These are phyloP conservation scores for Psammodynastes pulverulentus DNA, from an alignment of 2,113 vertebrate genomes.

Conservation along the genomic window DNA sequence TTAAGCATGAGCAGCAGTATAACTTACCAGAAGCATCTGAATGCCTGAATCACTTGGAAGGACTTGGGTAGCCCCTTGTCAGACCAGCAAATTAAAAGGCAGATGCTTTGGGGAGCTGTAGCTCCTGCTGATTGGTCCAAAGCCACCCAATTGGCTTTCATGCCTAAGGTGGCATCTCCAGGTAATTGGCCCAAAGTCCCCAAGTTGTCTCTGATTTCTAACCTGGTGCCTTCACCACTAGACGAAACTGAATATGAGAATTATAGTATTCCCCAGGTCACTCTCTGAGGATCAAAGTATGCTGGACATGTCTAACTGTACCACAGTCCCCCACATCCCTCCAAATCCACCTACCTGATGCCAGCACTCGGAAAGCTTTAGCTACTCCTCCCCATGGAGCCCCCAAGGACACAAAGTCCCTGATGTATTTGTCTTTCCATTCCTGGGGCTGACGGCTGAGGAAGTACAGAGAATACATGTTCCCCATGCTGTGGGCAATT, in stretches of 20 bases:
- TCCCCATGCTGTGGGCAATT: conserved; percentile 98
- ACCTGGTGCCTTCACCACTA: neutral
- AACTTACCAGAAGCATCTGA: too few relatives aligned
- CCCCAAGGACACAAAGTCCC: conserved; percentile 83
- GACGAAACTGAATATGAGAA: neutral
- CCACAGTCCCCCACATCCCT: rapidly evolving
- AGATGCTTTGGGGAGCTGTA: too few relatives aligned
- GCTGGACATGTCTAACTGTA: neutral
- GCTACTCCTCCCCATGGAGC: conserved; percentile 93
- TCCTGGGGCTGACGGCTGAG: conserved; percentile 88
- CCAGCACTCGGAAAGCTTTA: conserved; percentile 90
- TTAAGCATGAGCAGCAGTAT: too few relatives aligned
- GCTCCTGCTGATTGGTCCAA: too few relatives aligned
- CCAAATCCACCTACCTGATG: conserved; percentile 78
- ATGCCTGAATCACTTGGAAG: too few relatives aligned
- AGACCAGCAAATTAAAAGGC: too few relatives aligned
- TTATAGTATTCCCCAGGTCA: neutral
- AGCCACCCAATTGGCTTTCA: too few relatives aligned
- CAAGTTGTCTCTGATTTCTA: neutral
- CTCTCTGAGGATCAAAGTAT: neutral
- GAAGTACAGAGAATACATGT: conserved; percentile 96
- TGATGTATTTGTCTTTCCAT: conserved; percentile 94
- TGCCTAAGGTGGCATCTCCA: too few relatives aligned
- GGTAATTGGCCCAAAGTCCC: too few relatives aligned
- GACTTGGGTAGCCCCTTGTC: too few relatives aligned